Evolutionary conservation across 2,113 vertebrate species (phyloP), one percentile per base, ranked within the genome.

Genomic region (Bubo scandiacus): DNA sequence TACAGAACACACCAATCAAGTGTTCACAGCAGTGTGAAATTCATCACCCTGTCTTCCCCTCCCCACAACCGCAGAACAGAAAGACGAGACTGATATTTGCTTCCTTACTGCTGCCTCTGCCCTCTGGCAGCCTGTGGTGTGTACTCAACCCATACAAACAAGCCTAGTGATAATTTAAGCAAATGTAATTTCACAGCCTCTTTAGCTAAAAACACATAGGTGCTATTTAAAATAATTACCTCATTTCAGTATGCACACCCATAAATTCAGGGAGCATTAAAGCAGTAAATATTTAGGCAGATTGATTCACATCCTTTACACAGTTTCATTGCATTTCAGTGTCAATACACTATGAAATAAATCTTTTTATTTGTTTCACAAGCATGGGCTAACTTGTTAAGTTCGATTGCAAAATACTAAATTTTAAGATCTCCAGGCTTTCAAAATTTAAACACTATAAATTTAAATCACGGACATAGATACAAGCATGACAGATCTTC

Each of bases 221-320:
- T 61, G 34, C n/a, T 94, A 96, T 83, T 96, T 94, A 91, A 96
- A 94, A 94, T 87, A 96, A 97, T 95, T 87, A 65, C 66, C 58
- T 88, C 45, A 26, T 86, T 94, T 95, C 81, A 87, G 61, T 73
- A 90, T 80, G 84, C 73, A 95, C 74, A 54, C 93, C 87, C 85
- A 86, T 65, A 91, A 86, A 94, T 62, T 94, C 90, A 82, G 47
- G 40, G 73, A 85, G 68, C 70, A 81, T 91, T 91, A 92, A 87
- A 72, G 58, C 74, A 87, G 65, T 81, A 95, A 95, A 94, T 87
- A 96, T 73, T 91, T 91, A 92, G 79, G 57, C 36, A 63, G 80
- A 54, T 51, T 77, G 55, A 88, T 59, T 91, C 40, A 36, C 78
- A 72, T 40, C 19, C 11, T 23, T 72, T 52, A 40, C 22, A 86